A percentile compares a stretch with the other conserved stretches of the same genome.
Conservation (phyloP, 1,140 invertebrate species). For the Lordiphosa collinella region DNA sequence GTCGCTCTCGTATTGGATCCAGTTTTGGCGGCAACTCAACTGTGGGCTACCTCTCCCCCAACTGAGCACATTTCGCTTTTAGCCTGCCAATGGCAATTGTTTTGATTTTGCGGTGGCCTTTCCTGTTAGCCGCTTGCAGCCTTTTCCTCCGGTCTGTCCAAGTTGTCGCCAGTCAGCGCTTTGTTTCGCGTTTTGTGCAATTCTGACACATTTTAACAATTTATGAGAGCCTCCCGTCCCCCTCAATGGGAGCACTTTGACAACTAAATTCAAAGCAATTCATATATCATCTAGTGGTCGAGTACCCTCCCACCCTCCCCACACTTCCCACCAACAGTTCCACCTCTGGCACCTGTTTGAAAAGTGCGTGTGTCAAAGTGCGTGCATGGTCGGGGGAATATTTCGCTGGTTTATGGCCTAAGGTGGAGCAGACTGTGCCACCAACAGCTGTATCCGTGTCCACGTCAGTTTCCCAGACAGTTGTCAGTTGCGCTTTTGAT, state of each 20-base stretch:
- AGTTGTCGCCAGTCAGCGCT: constrained; percentile 28
- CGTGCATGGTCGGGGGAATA: constrained; percentile 48
- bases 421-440: constrained; percentile 11
- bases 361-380: constrained; percentile 78
- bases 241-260: constrained; percentile 43
- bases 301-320: background rate
- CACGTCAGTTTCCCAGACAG: constrained; percentile 52
- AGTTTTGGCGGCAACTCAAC: too few species aligned
- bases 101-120: constrained; percentile 48
- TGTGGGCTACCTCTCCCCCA: background rate
- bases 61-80: background rate
- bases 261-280: constrained; percentile 79
- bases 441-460: constrained; percentile 46
- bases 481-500: constrained; percentile 68
- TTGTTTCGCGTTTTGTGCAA: constrained; percentile 46
- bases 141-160: constrained; percentile 14
- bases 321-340: background rate
- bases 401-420: constrained; percentile 36
- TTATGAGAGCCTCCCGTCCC: constrained; percentile 53
- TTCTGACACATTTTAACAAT: constrained; percentile 72
- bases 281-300: constrained; percentile 17
- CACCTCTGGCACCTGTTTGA: constrained; percentile 46
- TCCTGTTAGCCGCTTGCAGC: constrained; percentile 37
- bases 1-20: too few species aligned
- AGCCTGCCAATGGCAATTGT: constrained; percentile 29